Evolutionary conservation across 2,113 vertebrate genomes (phyloP).

Genomic region (Pelusios castaneus): DNA sequence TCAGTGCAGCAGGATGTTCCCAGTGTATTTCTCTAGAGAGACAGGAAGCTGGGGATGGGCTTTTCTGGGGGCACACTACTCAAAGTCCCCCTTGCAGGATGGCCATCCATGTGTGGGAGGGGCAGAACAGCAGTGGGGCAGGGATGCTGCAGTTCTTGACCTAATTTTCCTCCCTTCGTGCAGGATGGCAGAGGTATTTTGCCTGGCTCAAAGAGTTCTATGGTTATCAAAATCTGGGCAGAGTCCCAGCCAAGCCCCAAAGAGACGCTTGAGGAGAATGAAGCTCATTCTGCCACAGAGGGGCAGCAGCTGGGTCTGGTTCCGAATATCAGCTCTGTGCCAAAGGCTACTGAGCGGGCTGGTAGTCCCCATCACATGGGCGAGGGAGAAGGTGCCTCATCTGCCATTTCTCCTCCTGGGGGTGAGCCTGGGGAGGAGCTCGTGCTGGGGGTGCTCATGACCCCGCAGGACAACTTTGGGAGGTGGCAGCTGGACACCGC

Average conservation of each 20-base stretch:
- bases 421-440: too few species aligned
- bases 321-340: conserved; percentile 5
- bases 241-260: conserved; percentile 3
- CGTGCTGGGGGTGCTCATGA: too few species aligned
- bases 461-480: too few species aligned
- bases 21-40: too few species aligned
- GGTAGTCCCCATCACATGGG: not conserved
- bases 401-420: too few species aligned
- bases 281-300: conserved; percentile 4
- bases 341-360: not conserved
- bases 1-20: too few species aligned
- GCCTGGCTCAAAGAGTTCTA: not conserved
- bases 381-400: not conserved
- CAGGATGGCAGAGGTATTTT: conserved; percentile 7
- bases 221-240: not conserved
- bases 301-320: not conserved
- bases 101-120: too few species aligned
- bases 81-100: too few species aligned
- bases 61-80: too few species aligned
- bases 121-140: too few species aligned
- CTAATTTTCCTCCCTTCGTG: conserved; percentile 18
- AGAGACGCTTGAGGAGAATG: not conserved
- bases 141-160: not conserved
- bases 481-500: too few species aligned
- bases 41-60: too few species aligned